Conservation (phyloP, 2,888 invertebrate species). For the Pycnomerus fuliginosus region DNA sequence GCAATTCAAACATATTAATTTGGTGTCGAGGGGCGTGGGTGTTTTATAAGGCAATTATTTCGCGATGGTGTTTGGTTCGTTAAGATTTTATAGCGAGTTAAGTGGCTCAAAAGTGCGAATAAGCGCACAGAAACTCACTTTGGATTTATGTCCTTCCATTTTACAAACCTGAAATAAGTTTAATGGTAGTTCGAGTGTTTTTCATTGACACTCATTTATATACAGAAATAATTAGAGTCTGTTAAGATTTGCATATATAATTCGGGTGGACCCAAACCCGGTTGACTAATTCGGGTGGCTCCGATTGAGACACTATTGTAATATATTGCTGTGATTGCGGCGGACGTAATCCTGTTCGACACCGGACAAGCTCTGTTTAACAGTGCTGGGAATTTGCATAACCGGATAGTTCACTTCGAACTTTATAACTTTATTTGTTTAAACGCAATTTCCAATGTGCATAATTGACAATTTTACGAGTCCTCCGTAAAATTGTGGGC, state of each 20-base stretch:
- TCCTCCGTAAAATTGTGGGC: no score
- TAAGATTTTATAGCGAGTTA: slow-evolving; percentile 31
- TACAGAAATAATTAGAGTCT: slow-evolving; percentile 34
- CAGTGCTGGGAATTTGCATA: slow-evolving; percentile 23
- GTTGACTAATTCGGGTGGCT: slow-evolving; percentile 31
- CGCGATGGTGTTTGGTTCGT: slow-evolving; percentile 26
- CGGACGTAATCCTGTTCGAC: slow-evolving; percentile 27
- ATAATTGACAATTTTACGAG: slow-evolving; percentile 14
- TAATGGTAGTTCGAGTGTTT: slow-evolving; percentile 28
- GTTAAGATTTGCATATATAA: slow-evolving; percentile 28
- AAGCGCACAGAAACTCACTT: slow-evolving; percentile 21
- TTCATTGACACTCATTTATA: slow-evolving; percentile 34
- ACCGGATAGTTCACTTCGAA: slow-evolving; percentile 27
- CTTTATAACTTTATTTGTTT: slow-evolving; percentile 29
- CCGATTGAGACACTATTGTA: slow-evolving; percentile 33
- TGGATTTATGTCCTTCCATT: slow-evolving; percentile 25
- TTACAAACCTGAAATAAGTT: slow-evolving; percentile 27
- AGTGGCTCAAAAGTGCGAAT: slow-evolving; percentile 31
- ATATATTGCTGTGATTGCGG: slow-evolving; percentile 25
- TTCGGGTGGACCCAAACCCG: slow-evolving; percentile 15
- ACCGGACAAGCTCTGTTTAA: slow-evolving; percentile 27
- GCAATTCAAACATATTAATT: slow-evolving; percentile 29
- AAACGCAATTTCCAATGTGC: slow-evolving; percentile 18
- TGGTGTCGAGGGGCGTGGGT: slow-evolving; percentile 23
- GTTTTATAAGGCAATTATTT: slow-evolving; percentile 34